phyloP scores from a whole-genome alignment of 2,113 vertebrate genomes.

The Tragelaphus imberbis region DNA sequence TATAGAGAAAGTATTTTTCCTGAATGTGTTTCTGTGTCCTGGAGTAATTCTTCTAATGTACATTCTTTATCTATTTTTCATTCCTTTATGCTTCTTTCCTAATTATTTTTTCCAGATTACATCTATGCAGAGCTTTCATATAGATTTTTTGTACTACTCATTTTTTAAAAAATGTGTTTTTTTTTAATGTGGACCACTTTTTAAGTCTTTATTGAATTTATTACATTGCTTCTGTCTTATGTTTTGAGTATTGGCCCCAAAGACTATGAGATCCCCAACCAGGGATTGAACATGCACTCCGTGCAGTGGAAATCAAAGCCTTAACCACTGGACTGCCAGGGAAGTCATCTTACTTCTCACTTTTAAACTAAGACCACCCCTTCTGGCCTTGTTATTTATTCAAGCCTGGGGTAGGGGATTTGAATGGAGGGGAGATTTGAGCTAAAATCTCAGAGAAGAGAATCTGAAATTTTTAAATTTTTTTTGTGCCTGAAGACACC shows the following conservation, averaged over 20 bases:
- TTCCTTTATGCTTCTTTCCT: background rate
- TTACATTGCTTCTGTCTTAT: background rate
- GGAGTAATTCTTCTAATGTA: background rate
- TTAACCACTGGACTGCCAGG: background rate
- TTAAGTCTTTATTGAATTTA: background rate
- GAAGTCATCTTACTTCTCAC: background rate
- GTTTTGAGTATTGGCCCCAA: background rate
- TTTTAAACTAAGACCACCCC: background rate
- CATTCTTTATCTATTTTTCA: background rate
- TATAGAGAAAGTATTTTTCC: background rate
- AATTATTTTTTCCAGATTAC: background rate
- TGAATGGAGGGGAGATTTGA: background rate
- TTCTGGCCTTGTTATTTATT: background rate
- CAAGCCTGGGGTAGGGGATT: background rate
- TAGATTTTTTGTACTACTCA: background rate
- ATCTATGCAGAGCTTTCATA: background rate
- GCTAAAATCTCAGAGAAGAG: background rate
- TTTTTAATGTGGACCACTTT: background rate
- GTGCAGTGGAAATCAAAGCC: background rate
- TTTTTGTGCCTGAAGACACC: background rate
- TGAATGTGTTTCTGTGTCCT: background rate
- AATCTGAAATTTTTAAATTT: background rate
- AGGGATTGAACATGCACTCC: background rate
- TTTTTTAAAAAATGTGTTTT: background rate
- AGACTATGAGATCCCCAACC: background rate